Evolutionary conservation across 2,888 invertebrate genomes (phyloP), one percentile per base, ranked within the genome.

Genomic region (Trichopria drosophilae): DNA sequence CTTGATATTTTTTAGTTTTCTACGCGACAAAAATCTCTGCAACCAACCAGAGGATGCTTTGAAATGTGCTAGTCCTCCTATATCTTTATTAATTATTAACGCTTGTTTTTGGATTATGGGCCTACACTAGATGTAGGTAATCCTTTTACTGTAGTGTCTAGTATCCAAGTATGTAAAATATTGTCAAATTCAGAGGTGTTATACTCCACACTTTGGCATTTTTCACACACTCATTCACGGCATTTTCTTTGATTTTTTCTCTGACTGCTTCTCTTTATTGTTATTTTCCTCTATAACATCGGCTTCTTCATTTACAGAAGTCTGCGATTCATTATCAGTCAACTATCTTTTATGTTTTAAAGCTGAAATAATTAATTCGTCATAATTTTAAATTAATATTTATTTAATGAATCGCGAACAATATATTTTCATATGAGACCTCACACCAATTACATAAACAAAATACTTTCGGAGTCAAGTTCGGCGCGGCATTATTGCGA

Each of bases 1-100:
- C 31, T 31, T 31, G n/a, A 31, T 31, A 31, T 31, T 31, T 31
- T 31, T 31, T 31, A 31, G 12, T n/a, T 31, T 31, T 31, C 31
- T 31, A 10, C n/a, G 31, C 16, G n/a, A 31, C 16, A 31, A 3
- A 31, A 31, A 31, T 31, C 16, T 31, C 9, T 31, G 31, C n/a
- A 10, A 6, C 31, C 31, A 31, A 31, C 31, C 31, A 31, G 2
- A 15, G 31, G 4, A 6, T 31, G 31, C 31, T 31, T 31, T 31
- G n/a, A 31, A 31, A 31, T n/a, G 13, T 31, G 3, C 3, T 16
- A n/a, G 12, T 31, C 12, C 31, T 31, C n/a, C 31, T 6, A 31
- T 31, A 15, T 31, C 31, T 31, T 31, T 31, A 10, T 31, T 31
- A 6, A 31, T 10, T 31, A 31, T 31, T 16, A 31, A 10, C 6